These are phyloP conservation scores for Oncorhynchus nerka DNA, from an alignment of 2,113 vertebrate species.

Conservation along the genomic window DNA sequence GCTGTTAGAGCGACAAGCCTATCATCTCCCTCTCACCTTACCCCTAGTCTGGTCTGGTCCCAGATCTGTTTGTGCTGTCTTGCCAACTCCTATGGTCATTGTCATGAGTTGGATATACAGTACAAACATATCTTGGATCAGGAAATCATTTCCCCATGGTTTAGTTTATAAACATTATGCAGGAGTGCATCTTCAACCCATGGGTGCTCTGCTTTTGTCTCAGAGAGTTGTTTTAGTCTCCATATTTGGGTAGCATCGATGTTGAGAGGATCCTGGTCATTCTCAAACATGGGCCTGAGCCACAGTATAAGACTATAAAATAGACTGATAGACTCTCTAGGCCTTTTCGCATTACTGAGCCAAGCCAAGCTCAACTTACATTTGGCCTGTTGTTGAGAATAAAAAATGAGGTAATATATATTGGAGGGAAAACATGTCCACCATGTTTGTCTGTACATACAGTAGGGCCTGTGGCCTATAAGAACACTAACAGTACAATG, in stretches of 20 bases:
- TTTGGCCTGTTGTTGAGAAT: neutral
- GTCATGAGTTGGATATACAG: neutral
- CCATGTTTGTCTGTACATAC: neutral
- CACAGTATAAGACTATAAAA: neutral
- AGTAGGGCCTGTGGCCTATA: neutral
- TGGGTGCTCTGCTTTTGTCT: neutral
- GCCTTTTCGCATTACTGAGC: neutral
- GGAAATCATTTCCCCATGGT: neutral
- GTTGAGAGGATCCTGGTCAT: neutral
- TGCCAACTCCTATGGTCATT: neutral
- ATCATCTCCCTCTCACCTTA: neutral
- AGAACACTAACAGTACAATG: too few relatives aligned
- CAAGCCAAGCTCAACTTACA: neutral
- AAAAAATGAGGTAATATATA: neutral
- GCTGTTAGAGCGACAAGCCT: neutral
- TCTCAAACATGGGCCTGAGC: neutral
- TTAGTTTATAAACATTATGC: neutral
- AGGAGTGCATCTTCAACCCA: neutral
- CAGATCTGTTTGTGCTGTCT: neutral
- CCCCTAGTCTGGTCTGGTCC: neutral
- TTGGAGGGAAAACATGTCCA: neutral
- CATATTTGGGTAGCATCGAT: slow-evolving; percentile 18
- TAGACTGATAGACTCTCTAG: neutral
- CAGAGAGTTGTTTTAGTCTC: slow-evolving; percentile 20
- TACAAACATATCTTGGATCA: too few relatives aligned